phyloP scores from a whole-genome alignment of 2,797 vertebrate genomes.

The Nyctibius grandis region DNA sequence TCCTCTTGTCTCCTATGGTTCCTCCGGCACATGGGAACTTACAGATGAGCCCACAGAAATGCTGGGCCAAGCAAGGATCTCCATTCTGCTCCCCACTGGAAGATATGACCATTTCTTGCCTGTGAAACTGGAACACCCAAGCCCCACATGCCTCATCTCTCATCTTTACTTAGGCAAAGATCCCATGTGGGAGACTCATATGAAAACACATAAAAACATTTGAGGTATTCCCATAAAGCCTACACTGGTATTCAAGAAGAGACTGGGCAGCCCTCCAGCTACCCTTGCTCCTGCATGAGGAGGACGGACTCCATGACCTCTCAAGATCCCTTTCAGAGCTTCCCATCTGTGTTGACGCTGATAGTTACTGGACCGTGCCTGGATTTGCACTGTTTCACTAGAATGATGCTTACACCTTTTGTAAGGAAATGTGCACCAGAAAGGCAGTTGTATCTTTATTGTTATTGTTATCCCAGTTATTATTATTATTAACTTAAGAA shows the following conservation, averaged over 20 bases:
- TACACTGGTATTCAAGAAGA: not conserved
- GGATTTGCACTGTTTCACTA: not conserved
- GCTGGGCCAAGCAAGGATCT: not conserved
- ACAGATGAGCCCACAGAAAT: not conserved
- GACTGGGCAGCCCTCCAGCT: not conserved
- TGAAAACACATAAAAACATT: not conserved
- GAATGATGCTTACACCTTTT: not conserved
- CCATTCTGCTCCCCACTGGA: not conserved
- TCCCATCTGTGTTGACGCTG: not conserved
- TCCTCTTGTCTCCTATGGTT: not conserved
- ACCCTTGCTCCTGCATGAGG: not conserved
- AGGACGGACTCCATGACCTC: not conserved
- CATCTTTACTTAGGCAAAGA: not conserved
- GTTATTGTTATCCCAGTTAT: not conserved
- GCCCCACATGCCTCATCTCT: rapidly evolving
- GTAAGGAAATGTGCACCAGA: not conserved
- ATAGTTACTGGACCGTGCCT: not conserved
- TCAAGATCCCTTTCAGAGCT: not conserved
- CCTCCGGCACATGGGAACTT: not conserved
- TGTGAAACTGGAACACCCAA: not conserved
- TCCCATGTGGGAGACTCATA: rapidly evolving
- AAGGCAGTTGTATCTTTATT: not conserved
- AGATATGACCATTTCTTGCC: not conserved
- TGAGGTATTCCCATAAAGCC: not conserved
- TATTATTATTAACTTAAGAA: not conserved